Evolutionary conservation across 2,797 vertebrate species (phyloP), one percentile per base, ranked within the genome.

Genomic region (Pangasius djambal): DNA sequence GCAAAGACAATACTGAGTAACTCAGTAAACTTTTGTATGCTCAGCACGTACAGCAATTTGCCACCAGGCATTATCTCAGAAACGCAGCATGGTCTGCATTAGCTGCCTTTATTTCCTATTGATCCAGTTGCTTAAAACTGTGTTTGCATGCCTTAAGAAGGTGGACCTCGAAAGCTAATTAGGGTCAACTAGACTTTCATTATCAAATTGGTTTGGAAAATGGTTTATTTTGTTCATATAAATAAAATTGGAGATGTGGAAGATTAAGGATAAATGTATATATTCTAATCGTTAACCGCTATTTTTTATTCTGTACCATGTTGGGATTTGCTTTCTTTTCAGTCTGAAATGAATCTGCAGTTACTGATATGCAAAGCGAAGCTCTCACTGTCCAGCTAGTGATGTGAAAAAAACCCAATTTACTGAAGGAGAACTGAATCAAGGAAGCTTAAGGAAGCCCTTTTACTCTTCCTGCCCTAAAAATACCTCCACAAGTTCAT

Each of bases 71-170:
- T 91, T 87, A 92, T 88, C 85, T 92, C 78, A 70, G 37, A 31
- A 86, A 88, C 1, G 65, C 88, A 83, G 52, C 10, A 50, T 20
- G 82, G 69, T 81, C 31, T 82, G 65, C 74, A 74, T 87, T 87
- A 10, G n/a, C 28, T 65, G 83, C 83, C 79, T 72, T 92, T 92
- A 86, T 91, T 70, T 84, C 55, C 88, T 92, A 93, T 92, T 90
- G 94, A 94, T 93, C 86, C 57, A 48, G 59, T 83, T 85, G 88
- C 67, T 88, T 87, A 77, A 81, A 87, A 70, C 70, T 84, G 79
- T 90, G 91, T 89, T 79, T 88, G 65, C 15, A 55, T 78, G 50
- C 65, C 85, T 69, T 61, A 52, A 65, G 65, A 82, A 86, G 78
- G 40, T 69, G 52, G 79, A 89, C 86, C 83, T 87, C 6, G 52